phyloP scores from a whole-genome alignment of 2,888 invertebrate genomes.

The Teinopalpus imperialis region DNA sequence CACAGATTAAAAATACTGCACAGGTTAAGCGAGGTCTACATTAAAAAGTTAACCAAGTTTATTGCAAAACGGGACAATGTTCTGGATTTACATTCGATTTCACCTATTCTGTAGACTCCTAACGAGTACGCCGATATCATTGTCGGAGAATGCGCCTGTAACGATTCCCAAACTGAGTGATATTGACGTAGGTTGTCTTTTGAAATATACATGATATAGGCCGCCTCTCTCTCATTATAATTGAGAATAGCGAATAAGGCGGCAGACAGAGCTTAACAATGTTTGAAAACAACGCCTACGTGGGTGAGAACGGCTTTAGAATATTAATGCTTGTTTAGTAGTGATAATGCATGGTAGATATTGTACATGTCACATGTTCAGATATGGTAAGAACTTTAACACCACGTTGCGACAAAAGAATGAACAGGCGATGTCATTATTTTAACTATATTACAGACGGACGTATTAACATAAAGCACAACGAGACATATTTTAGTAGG shows the following conservation, averaged over 20 bases:
- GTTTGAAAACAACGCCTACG: slow-evolving; percentile 25
- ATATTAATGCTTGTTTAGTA: slow-evolving; percentile 14
- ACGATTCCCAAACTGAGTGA: slow-evolving; percentile 17
- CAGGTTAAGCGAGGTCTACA: no score
- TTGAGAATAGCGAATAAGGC: slow-evolving; percentile 25
- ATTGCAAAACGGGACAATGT: neutral
- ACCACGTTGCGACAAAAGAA: no score
- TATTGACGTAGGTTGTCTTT: slow-evolving; percentile 26
- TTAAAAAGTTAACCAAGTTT: slow-evolving; percentile 6
- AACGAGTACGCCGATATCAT: slow-evolving; percentile 3
- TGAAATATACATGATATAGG: slow-evolving; percentile 32
- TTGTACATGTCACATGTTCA: neutral
- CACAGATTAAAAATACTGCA: slow-evolving; percentile 1
- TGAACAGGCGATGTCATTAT: no score
- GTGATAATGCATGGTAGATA: slow-evolving; percentile 1
- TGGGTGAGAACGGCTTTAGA: neutral
- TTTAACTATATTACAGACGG: no score
- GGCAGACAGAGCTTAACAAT: slow-evolving; percentile 16
- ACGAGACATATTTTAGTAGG: no score
- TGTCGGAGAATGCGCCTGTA: slow-evolving; percentile 1
- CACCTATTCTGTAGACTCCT: neutral
- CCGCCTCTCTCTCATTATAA: slow-evolving; percentile 32
- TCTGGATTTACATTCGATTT: neutral
- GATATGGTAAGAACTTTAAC: neutral
- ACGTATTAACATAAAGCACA: no score